Percentiles rank a stretch among this genome's conserved stretches.
phyloP scores from a whole-genome alignment of 2,888 invertebrate species.

The Didymodactylos carnosus region DNA sequence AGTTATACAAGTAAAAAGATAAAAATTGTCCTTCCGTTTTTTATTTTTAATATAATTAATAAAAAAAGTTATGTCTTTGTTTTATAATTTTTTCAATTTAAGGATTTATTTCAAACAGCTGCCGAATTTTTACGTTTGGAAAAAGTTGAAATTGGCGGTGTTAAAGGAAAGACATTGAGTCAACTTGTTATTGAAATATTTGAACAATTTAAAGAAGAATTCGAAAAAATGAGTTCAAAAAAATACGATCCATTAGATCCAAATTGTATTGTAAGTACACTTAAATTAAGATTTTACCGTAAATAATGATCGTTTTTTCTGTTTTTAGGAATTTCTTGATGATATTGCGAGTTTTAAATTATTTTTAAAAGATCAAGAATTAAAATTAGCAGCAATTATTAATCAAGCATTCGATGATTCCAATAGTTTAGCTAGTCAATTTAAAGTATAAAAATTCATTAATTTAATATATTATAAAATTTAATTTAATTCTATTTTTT shows the following conservation, averaged over 20 bases:
- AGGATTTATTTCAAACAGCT: slow-evolving; percentile 75
- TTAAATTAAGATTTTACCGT: background rate
- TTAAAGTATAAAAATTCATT: too few relatives aligned
- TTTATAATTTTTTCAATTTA: too few relatives aligned
- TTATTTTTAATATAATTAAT: too few relatives aligned
- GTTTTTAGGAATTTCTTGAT: slow-evolving; percentile 47
- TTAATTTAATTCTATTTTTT: too few relatives aligned
- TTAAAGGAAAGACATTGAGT: slow-evolving; percentile 18
- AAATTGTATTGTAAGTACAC: slow-evolving; percentile 21
- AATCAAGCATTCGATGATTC: slow-evolving; percentile 84
- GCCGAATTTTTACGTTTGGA: slow-evolving; percentile 79
- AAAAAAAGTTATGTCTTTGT: too few relatives aligned
- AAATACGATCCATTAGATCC: slow-evolving; percentile 33
- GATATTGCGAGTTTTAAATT: slow-evolving; percentile 65
- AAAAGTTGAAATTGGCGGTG: slow-evolving; percentile 73
- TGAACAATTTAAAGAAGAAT: slow-evolving; percentile 32
- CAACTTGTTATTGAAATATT: slow-evolving; percentile 29
- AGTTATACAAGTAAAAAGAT: slow-evolving; percentile 27
- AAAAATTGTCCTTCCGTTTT: too few relatives aligned
- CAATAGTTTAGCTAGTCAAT: slow-evolving; percentile 65
- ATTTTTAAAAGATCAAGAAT: slow-evolving; percentile 64
- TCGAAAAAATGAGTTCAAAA: slow-evolving; percentile 26
- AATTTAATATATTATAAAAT: too few relatives aligned
- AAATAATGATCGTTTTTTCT: background rate
- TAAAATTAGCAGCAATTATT: slow-evolving; percentile 66